Evolutionary conservation across 2,888 invertebrate species (phyloP).

Genomic region (Blastobasis lacticolella): DNA sequence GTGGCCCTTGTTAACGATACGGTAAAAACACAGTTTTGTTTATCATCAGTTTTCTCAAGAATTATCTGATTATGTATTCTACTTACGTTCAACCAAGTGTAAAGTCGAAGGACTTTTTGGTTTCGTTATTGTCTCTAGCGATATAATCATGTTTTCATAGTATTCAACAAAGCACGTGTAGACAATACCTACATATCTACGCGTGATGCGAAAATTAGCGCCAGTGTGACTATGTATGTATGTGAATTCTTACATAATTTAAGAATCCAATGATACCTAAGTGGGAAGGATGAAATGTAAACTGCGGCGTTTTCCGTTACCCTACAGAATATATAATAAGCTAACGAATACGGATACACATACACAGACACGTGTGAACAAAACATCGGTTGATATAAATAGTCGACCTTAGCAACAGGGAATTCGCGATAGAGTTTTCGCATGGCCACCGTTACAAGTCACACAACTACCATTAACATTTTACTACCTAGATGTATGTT

Average conservation of each 20-base stretch:
- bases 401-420: not conserved
- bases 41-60: too few relatives aligned
- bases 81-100: slow-evolving; percentile 1
- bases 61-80: slow-evolving; percentile 3
- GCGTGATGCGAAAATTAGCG: not conserved
- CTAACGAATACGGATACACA: not conserved
- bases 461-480: not conserved
- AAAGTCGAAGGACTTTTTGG: slow-evolving; percentile 3
- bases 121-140: not conserved
- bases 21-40: too few relatives aligned
- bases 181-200: not conserved
- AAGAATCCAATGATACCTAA: too few relatives aligned
- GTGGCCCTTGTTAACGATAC: too few relatives aligned
- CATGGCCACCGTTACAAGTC: too few relatives aligned
- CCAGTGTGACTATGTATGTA: too few relatives aligned
- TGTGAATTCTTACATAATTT: too few relatives aligned
- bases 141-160: too few relatives aligned
- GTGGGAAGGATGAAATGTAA: too few relatives aligned
- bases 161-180: not conserved
- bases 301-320: too few relatives aligned
- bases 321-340: too few relatives aligned
- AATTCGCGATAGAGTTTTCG: not conserved
- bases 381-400: not conserved
- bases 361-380: not conserved
- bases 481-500: too few relatives aligned